These are phyloP conservation scores for Apocheima hispidaria DNA, from an alignment of 2,888 invertebrate genomes.

Conservation along the genomic window DNA sequence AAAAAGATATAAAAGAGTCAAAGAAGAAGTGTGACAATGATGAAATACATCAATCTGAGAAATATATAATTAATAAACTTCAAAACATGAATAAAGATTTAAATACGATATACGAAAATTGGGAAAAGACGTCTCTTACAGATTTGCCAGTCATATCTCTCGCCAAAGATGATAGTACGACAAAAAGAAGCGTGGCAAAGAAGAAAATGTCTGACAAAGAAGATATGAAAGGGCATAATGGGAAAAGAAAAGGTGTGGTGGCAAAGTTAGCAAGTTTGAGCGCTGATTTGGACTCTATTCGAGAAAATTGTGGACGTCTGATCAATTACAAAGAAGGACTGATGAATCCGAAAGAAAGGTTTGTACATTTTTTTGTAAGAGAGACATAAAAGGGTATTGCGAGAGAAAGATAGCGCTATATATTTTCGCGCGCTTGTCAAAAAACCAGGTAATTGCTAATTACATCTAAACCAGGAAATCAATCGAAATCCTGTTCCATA, in stretches of 20 bases:
- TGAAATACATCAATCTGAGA: background rate
- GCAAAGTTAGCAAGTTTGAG: background rate
- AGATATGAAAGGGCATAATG: slow-evolving; percentile 3
- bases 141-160: background rate
- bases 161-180: background rate
- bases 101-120: background rate
- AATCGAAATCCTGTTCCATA: too few species aligned
- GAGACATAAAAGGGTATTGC: too few species aligned
- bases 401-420: too few species aligned
- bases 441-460: too few species aligned
- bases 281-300: slow-evolving; percentile 4
- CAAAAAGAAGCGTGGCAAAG: slow-evolving; percentile 6
- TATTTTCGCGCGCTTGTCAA: too few species aligned
- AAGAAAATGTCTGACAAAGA: background rate
- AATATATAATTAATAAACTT: background rate
- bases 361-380: background rate
- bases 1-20: background rate
- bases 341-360: slow-evolving; percentile 15
- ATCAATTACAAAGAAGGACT: slow-evolving; percentile 15
- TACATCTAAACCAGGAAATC: too few species aligned
- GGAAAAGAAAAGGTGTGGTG: slow-evolving; percentile 2
- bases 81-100: slow-evolving; percentile 5
- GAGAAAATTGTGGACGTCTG: background rate
- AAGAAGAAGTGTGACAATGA: background rate
- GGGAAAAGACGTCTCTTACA: slow-evolving; percentile 6